Evolutionary conservation across 2,888 invertebrate genomes (phyloP).

Genomic region (Drosophila peninsularis): DNA sequence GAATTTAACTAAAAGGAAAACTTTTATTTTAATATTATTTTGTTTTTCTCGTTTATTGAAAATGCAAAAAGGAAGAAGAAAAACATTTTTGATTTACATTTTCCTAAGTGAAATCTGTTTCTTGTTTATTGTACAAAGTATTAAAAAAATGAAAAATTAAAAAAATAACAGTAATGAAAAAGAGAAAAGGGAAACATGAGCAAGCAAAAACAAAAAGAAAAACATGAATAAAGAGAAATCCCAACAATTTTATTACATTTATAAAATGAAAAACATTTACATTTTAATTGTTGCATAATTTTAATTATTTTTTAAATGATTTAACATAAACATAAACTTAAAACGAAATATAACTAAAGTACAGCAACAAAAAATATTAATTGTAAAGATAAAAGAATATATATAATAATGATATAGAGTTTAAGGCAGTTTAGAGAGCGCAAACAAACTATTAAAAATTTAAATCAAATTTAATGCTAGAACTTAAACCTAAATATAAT

Average conservation of each 20-base stretch:
- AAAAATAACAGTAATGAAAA: constrained; percentile 18
- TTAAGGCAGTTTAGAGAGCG: constrained; percentile 45
- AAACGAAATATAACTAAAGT: constrained; percentile 51
- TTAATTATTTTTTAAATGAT: constrained; percentile 77
- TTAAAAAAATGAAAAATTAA: constrained; percentile 63
- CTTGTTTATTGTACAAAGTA: constrained; percentile 81
- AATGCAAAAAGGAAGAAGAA: neutral
- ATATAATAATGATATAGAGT: constrained; percentile 30
- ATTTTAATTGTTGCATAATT: constrained; percentile 82
- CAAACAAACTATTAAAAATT: constrained; percentile 79
- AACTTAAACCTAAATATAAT: constrained; percentile 49
- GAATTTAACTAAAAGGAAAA: constrained; percentile 67
- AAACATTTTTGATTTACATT: constrained; percentile 43
- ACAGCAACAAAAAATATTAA: constrained; percentile 40
- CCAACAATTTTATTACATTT: constrained; percentile 81
- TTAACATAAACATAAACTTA: constrained; percentile 60
- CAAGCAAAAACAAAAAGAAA: constrained; percentile 45
- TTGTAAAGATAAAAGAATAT: constrained; percentile 47
- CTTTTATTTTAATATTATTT: constrained; percentile 14
- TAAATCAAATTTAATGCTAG: constrained; percentile 78
- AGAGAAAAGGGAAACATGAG: constrained; percentile 47
- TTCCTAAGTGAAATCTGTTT: constrained; percentile 64
- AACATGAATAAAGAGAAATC: constrained; percentile 55
- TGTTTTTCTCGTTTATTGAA: constrained; percentile 19
- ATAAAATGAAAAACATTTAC: constrained; percentile 77